Evolutionary conservation across 2,888 invertebrate species (phyloP).

Genomic region (Eumerus sabulonum): DNA sequence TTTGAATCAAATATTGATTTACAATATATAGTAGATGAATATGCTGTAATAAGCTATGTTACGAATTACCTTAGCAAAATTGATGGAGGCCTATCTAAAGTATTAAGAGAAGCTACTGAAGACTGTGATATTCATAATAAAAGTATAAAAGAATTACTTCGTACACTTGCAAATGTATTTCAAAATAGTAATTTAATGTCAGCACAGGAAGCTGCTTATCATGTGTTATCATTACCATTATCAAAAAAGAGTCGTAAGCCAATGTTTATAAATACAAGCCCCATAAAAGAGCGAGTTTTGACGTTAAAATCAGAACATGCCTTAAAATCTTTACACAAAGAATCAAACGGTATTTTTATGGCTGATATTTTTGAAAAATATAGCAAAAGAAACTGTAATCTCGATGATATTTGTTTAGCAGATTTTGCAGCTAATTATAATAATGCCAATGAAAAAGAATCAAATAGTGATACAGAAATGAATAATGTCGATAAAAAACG

Average conservation of each 20-base stretch:
- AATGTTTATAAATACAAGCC: too few relatives aligned
- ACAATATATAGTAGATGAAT: conserved; percentile 68
- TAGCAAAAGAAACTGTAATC: neutral
- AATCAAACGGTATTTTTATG: conserved; percentile 4
- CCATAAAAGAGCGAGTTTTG: neutral
- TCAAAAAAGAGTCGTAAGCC: too few relatives aligned
- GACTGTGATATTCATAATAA: conserved; percentile 62
- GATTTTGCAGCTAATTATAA: conserved; percentile 3
- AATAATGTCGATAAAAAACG: neutral
- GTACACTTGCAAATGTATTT: conserved; percentile 17
- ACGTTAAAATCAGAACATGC: neutral
- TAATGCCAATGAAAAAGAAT: neutral
- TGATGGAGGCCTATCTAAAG: conserved; percentile 70
- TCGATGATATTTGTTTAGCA: conserved; percentile 1
- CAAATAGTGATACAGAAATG: neutral
- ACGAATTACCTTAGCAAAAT: conserved; percentile 70
- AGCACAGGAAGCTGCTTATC: conserved; percentile 25
- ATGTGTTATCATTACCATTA: neutral
- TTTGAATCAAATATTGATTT: conserved; percentile 70
- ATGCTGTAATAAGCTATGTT: conserved; percentile 23
- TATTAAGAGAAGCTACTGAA: conserved; percentile 67
- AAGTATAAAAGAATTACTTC: conserved; percentile 59
- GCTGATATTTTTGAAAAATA: conserved; percentile 4
- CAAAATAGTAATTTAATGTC: conserved; percentile 23
- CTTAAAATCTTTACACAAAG: neutral